Evolutionary conservation across 2,888 invertebrate genomes (phyloP).

Genomic region (Dicyrtoma fusca): DNA sequence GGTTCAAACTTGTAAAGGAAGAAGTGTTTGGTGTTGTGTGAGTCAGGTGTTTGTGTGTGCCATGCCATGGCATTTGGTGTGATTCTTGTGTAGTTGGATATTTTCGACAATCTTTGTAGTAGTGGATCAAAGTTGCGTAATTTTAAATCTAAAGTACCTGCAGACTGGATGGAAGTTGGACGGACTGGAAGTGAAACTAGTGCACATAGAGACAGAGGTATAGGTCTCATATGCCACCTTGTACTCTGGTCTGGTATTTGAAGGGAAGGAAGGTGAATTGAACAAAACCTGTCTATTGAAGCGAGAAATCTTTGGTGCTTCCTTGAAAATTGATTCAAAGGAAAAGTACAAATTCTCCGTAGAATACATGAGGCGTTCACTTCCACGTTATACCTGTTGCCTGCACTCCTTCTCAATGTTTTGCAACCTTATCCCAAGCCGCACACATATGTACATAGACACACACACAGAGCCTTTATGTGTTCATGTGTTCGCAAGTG

Average conservation of each 20-base stretch:
- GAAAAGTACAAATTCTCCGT: neutral
- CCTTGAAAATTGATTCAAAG: conserved; percentile 15
- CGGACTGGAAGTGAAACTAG: neutral
- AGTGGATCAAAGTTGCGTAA: neutral
- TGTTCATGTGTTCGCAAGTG: too few relatives aligned
- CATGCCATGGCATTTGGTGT: too few relatives aligned
- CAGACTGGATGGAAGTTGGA: neutral
- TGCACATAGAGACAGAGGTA: too few relatives aligned
- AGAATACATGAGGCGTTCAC: neutral
- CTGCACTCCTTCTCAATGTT: neutral
- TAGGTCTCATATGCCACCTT: neutral
- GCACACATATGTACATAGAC: too few relatives aligned
- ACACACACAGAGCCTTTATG: too few relatives aligned
- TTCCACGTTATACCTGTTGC: conserved; percentile 4
- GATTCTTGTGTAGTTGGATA: too few relatives aligned
- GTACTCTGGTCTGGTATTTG: neutral
- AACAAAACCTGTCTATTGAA: conserved; percentile 20
- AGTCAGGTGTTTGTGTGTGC: too few relatives aligned
- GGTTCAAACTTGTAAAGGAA: too few relatives aligned
- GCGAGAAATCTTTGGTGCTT: conserved; percentile 22
- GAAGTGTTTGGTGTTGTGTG: too few relatives aligned
- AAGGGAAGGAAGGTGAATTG: conserved; percentile 24
- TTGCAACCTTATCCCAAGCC: conserved; percentile 8
- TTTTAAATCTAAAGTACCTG: neutral
- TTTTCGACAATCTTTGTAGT: too few relatives aligned